phyloP scores from a whole-genome alignment of 2,888 invertebrate genomes.

The Flexamia atlantica region DNA sequence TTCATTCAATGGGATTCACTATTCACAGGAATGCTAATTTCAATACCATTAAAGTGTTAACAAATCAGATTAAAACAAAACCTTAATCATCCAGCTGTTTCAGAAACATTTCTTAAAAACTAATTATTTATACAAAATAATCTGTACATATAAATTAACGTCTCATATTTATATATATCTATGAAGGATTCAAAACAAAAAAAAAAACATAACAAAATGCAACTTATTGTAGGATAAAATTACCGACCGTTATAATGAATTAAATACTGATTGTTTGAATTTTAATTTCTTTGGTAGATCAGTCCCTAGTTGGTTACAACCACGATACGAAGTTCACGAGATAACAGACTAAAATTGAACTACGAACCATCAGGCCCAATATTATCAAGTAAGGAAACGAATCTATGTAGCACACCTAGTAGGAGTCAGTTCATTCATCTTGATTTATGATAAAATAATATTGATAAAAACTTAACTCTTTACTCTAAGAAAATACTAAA shows the following conservation, averaged over 20 bases:
- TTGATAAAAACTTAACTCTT: no score
- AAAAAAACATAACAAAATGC: conserved; percentile 61
- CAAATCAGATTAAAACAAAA: no score
- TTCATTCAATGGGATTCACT: no score
- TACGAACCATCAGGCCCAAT: neutral
- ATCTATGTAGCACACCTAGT: conserved; percentile 1
- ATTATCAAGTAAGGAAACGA: conserved; percentile 34
- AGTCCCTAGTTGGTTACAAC: conserved; percentile 66
- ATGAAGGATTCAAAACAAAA: conserved; percentile 60
- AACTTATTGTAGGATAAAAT: conserved; percentile 46
- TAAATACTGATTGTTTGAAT: conserved; percentile 62
- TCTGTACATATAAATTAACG: conserved; percentile 61
- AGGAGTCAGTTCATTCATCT: neutral
- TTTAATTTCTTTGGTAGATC: conserved; percentile 64
- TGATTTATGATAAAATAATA: no score
- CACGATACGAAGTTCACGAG: conserved; percentile 5
- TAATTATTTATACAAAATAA: conserved; percentile 55
- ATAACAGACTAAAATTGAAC: conserved; percentile 21
- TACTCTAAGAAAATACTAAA: no score
- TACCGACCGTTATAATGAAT: conserved; percentile 25
- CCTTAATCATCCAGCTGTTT: conserved; percentile 19
- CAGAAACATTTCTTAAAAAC: conserved; percentile 7
- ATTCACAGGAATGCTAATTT: no score
- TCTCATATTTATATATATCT: conserved; percentile 61
- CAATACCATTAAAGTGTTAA: no score